Evolutionary conservation across 2,888 invertebrate genomes (phyloP).

Genomic region (Phytoseiulus persimilis): DNA sequence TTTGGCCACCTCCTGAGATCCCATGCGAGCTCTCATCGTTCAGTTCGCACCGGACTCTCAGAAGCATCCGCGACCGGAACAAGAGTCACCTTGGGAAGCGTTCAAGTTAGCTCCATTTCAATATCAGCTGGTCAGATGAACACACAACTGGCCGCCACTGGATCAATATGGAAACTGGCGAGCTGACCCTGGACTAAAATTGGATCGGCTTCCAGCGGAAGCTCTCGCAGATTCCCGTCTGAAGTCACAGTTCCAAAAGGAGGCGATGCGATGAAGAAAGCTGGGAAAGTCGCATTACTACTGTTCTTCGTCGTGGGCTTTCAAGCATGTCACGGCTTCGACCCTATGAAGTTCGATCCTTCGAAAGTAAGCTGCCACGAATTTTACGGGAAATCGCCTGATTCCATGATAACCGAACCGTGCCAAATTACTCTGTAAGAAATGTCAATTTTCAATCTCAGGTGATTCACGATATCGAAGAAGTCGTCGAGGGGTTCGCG

Average conservation of each 20-base stretch:
- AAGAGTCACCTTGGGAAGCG: background rate
- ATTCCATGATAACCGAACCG: too few relatives aligned
- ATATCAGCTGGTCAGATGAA: slow-evolving; percentile 5
- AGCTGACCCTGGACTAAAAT: background rate
- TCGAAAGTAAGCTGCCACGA: background rate
- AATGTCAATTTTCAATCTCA: background rate
- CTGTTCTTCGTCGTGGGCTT: background rate
- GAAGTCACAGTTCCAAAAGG: background rate
- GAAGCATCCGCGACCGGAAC: background rate
- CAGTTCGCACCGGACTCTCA: background rate
- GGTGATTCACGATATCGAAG: slow-evolving; percentile 19
- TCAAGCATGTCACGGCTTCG: background rate
- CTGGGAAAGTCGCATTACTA: background rate
- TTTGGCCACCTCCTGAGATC: too few relatives aligned
- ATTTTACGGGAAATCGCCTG: background rate
- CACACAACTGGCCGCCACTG: background rate
- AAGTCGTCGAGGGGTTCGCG: background rate
- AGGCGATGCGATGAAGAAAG: background rate
- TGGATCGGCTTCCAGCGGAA: background rate
- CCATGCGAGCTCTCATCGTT: background rate
- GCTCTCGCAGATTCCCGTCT: background rate
- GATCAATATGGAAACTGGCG: background rate
- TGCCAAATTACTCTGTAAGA: too few relatives aligned
- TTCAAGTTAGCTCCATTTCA: background rate
- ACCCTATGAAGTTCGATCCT: background rate